Base-by-base conservation (phyloP, 2,888 invertebrate species). In the Diplolepis rosae region DNA sequence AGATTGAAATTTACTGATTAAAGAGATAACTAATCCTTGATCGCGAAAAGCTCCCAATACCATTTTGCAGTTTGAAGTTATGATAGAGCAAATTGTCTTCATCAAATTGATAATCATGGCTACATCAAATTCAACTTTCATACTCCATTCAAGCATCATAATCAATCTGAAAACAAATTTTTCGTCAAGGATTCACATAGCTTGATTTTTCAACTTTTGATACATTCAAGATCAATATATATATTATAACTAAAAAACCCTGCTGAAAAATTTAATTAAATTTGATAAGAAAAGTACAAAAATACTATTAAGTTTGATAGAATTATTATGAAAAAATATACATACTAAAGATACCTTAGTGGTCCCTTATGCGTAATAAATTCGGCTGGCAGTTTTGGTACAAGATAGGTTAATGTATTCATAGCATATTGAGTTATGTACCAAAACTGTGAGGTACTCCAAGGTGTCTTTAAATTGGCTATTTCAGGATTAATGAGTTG, bases 341-440 rank as follows among this genome's bases (percentile, higher is more conserved):
- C 2, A 1, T 50, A 48, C 24, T 30, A 11, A 50, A 45, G 54
- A 66, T 83, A 88, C 88, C 79, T 84, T 27, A 71, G 5, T 2
- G 83, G 74, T n/a, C 87, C 88, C 24, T 80, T 70, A 48, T 74
- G 22, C 27, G 78, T 74, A 2, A 85, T 51, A 70, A 89, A 89
- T 67, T 86, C 83, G 11, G 78, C 66, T 0, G 83, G 78, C 67
- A 87, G 78, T 74, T 78, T 80, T 4, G 83, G 79, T 4, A 78
- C 82, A 42, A 88, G 66, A 32, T 73, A 66, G 2, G 82, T 69
- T 22, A 89, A 70, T 5, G 83, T 80, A 68, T 80, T 73, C 50
- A 85, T 69, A 0, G 84, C 82, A 13, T 83, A 79, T 6, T 77
- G 77, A 54, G 82, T 82, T 18, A 89, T 73, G 51, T 82, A 75